Evolutionary conservation across 1,140 invertebrate genomes (phyloP).

Genomic region (Lethocerus indicus): DNA sequence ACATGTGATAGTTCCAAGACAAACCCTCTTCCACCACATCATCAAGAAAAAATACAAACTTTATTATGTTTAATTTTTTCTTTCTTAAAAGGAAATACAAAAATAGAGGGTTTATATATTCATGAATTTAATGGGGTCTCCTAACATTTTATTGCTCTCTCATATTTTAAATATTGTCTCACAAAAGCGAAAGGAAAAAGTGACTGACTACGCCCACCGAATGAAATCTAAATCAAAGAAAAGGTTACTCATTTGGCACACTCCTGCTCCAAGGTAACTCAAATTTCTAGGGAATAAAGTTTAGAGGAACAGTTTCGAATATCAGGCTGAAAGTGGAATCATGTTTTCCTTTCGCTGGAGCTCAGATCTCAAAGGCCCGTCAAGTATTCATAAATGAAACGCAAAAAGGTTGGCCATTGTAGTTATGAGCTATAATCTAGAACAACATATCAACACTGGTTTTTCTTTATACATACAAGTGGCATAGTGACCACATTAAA

Average conservation of each 20-base stretch:
- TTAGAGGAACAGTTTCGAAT: conserved; percentile 5
- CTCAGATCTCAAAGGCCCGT: conserved; percentile 4
- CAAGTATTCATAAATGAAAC: conserved; percentile 11
- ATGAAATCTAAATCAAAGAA: background rate
- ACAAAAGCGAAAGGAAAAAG: conserved; percentile 16
- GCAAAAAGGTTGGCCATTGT: too few species aligned
- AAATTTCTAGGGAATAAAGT: background rate
- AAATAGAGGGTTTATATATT: conserved; percentile 28
- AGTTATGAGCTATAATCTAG: too few species aligned
- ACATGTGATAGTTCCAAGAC: conserved; percentile 4
- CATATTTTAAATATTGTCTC: conserved; percentile 21
- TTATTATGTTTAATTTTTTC: conserved; percentile 17
- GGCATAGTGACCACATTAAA: background rate
- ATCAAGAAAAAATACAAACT: conserved; percentile 12
- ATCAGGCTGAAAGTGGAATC: conserved; percentile 4
- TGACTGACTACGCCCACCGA: conserved; percentile 1
- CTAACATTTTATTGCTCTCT: conserved; percentile 23
- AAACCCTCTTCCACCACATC: conserved; percentile 7
- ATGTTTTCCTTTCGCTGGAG: conserved; percentile 9
- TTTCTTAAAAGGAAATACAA: conserved; percentile 25
- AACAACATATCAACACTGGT: too few species aligned
- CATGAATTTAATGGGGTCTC: conserved; percentile 22
- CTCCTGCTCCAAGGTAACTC: background rate
- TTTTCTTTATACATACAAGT: too few species aligned
- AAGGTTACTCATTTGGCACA: conserved; percentile 2